Percentiles rank a stretch among this genome's conserved stretches.
Conservation (phyloP, 2,888 invertebrate species). For the Synanthedon andrenaeformis region DNA sequence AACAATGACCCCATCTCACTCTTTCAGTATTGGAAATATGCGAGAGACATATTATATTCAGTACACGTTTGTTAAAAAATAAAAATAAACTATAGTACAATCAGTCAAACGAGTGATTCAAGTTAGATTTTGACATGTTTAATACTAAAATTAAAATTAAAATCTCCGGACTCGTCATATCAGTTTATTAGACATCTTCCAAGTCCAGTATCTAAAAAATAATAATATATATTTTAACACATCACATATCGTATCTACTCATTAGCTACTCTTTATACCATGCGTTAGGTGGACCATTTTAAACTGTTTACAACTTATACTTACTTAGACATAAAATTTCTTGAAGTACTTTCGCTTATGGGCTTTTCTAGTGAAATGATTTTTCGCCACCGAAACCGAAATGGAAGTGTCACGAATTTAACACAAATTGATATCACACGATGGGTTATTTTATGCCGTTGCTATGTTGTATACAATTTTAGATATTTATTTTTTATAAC, state of each 20-base stretch:
- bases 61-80: too few relatives aligned
- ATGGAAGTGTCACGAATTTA: neutral
- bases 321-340: neutral
- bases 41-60: too few relatives aligned
- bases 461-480: conserved; percentile 43
- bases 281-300: conserved; percentile 57
- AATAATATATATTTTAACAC: conserved; percentile 26
- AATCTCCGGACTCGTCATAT: too few relatives aligned
- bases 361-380: neutral
- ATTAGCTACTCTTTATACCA: conserved; percentile 54
- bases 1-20: too few relatives aligned
- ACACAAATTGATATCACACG: neutral
- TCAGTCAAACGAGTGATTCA: too few relatives aligned
- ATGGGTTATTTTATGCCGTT: conserved; percentile 18
- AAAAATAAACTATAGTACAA: too few relatives aligned
- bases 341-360: neutral
- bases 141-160: too few relatives aligned
- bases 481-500: conserved; percentile 54
- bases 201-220: too few relatives aligned
- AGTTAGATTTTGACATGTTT: too few relatives aligned
- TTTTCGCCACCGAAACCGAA: neutral
- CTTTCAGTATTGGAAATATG: too few relatives aligned
- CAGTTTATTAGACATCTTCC: too few relatives aligned
- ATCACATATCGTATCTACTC: conserved; percentile 64
- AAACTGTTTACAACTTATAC: conserved; percentile 6